Percentiles rank a stretch among this genome's conserved stretches.
Conservation (phyloP, 2,888 invertebrate genomes). For the Apodemia hepburni region DNA sequence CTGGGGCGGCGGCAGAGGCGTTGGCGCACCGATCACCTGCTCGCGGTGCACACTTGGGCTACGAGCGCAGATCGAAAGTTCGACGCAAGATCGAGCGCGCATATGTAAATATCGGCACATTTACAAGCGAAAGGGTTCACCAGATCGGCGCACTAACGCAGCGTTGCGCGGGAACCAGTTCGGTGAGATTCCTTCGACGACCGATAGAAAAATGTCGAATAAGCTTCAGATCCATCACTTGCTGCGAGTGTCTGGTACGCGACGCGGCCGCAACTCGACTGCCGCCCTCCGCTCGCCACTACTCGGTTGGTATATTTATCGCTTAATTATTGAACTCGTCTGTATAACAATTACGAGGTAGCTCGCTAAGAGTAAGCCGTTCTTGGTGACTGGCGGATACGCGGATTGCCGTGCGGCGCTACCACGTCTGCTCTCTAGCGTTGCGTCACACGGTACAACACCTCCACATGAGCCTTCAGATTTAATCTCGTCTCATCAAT, state of each 20-base stretch:
- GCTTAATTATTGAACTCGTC: conserved; percentile 77
- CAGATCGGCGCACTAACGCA: conserved; percentile 78
- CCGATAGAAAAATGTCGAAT: conserved; percentile 81
- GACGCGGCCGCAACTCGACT: conserved; percentile 73
- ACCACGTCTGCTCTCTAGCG: conserved; percentile 59
- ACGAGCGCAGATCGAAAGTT: conserved; percentile 77
- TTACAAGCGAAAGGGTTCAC: conserved; percentile 81
- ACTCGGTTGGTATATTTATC: conserved; percentile 72
- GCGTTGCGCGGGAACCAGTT: conserved; percentile 82
- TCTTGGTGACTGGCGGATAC: conserved; percentile 37
- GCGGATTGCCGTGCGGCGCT: conserved; percentile 54
- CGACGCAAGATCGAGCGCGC: conserved; percentile 75
- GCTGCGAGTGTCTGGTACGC: conserved; percentile 67
- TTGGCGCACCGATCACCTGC: conserved; percentile 44
- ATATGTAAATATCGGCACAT: conserved; percentile 81
- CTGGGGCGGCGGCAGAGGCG: conserved; percentile 47
- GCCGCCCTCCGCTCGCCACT: conserved; percentile 72
- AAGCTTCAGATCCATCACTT: conserved; percentile 67
- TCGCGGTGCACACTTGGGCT: conserved; percentile 55
- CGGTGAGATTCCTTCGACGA: conserved; percentile 83
- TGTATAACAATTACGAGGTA: conserved; percentile 73
- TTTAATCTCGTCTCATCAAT: conserved; percentile 55
- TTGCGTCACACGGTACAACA: conserved; percentile 55
- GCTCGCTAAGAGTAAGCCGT: conserved; percentile 55
- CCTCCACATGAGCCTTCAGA: conserved; percentile 59